Evolutionary conservation across 92 coral and sea anemone genomes (phyloP).

Genomic region (Zoanthus sociatus): DNA sequence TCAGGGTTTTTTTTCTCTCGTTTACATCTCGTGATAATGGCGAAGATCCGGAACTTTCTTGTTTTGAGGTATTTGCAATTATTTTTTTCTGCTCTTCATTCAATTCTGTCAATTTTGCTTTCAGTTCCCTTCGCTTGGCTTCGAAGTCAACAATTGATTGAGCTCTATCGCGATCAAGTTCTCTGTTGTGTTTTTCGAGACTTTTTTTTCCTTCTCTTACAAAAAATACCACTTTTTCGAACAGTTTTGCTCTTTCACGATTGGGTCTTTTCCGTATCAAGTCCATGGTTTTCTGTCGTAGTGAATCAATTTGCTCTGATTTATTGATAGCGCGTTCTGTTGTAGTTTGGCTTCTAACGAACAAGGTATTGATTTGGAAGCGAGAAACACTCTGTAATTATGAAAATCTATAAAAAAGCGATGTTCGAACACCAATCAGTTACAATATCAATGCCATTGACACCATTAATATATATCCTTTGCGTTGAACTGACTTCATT

Average conservation of each 20-base stretch:
- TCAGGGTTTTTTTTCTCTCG: conserved; percentile 31
- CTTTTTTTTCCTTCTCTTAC: conserved; percentile 70
- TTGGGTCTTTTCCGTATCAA: background rate
- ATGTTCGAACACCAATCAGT: too few relatives aligned
- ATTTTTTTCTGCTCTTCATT: conserved; percentile 59
- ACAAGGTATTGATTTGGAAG: too few relatives aligned
- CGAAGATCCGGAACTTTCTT: background rate
- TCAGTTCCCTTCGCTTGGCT: conserved; percentile 67
- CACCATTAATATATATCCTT: too few relatives aligned
- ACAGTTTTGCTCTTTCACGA: conserved; percentile 56
- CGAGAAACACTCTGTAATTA: too few relatives aligned
- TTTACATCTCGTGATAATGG: background rate
- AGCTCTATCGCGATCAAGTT: conserved; percentile 64
- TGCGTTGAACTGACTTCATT: too few relatives aligned
- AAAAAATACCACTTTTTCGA: conserved; percentile 69
- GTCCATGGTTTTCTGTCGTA: background rate
- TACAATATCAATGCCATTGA: too few relatives aligned
- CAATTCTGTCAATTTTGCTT: conserved; percentile 64
- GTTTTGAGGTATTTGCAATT: conserved; percentile 47
- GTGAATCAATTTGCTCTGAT: too few relatives aligned
- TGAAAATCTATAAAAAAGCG: too few relatives aligned
- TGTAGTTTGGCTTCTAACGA: too few relatives aligned
- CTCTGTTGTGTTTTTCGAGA: conserved; percentile 59
- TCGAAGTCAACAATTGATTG: conserved; percentile 63
- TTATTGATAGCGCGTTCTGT: too few relatives aligned